phyloP scores from a whole-genome alignment of 2,797 vertebrate genomes.

The Cyclopterus lumpus region DNA sequence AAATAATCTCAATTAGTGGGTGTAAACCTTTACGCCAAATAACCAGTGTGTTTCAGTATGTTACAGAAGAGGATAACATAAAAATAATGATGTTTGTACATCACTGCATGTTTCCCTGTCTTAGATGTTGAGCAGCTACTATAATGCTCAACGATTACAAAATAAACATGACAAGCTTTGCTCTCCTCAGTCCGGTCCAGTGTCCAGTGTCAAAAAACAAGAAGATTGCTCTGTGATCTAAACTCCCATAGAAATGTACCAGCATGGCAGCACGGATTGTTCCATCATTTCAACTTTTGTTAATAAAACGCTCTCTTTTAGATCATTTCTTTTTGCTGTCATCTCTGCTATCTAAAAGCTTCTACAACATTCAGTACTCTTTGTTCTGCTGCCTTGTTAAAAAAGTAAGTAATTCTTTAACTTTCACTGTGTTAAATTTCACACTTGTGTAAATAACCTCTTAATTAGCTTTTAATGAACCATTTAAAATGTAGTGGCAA shows the following conservation, averaged over 20 bases:
- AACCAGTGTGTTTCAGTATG: background rate
- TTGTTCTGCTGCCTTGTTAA: background rate
- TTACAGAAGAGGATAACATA: background rate
- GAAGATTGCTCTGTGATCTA: too few relatives aligned
- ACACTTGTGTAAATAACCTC: too few relatives aligned
- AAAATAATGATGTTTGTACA: background rate
- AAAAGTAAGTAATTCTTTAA: background rate
- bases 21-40: background rate
- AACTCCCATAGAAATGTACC: too few relatives aligned
- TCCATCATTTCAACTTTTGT: background rate
- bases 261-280: too few relatives aligned
- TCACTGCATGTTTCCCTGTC: background rate
- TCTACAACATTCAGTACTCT: background rate
- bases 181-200: background rate
- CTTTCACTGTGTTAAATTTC: too few relatives aligned
- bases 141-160: background rate
- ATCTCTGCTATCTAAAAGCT: background rate
- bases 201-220: background rate
- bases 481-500: background rate
- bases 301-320: background rate
- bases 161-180: background rate
- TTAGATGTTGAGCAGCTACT: background rate
- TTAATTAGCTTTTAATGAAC: conserved; percentile 10
- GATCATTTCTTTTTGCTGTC: background rate
- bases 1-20: background rate